Evolutionary conservation across 2,888 invertebrate genomes (phyloP).

Genomic region (Hecatera dysodea): DNA sequence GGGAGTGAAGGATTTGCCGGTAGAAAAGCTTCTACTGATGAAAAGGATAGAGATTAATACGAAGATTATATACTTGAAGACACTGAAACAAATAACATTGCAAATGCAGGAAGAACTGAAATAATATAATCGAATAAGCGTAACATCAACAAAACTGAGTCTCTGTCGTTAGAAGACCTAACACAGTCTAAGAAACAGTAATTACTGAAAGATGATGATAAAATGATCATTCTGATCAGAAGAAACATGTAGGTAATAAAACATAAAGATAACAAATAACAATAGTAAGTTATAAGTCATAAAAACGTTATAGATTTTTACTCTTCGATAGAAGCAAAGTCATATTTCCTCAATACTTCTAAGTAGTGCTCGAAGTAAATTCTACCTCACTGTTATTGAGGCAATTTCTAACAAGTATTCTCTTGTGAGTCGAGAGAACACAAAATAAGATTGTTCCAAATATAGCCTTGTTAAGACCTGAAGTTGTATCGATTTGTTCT

Average conservation of each 20-base stretch:
- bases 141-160: rapidly evolving
- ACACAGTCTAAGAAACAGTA: background rate
- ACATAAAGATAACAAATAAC: background rate
- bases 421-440: background rate
- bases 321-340: background rate
- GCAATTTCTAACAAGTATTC: conserved; percentile 1
- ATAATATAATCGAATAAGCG: background rate
- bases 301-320: background rate
- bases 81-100: background rate
- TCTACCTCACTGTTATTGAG: background rate
- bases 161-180: background rate
- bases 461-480: background rate
- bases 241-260: background rate
- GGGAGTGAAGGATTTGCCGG: background rate
- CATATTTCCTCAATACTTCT: background rate
- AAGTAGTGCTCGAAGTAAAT: background rate
- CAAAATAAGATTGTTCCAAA: background rate
- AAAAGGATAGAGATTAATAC: background rate
- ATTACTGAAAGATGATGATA: background rate
- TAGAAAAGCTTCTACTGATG: background rate
- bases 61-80: background rate
- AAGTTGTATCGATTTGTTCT: conserved; percentile 1
- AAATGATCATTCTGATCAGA: background rate
- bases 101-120: too few relatives aligned
- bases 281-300: background rate